phyloP scores from a whole-genome alignment of 2,113 vertebrate genomes.

The Bufo bufo region DNA sequence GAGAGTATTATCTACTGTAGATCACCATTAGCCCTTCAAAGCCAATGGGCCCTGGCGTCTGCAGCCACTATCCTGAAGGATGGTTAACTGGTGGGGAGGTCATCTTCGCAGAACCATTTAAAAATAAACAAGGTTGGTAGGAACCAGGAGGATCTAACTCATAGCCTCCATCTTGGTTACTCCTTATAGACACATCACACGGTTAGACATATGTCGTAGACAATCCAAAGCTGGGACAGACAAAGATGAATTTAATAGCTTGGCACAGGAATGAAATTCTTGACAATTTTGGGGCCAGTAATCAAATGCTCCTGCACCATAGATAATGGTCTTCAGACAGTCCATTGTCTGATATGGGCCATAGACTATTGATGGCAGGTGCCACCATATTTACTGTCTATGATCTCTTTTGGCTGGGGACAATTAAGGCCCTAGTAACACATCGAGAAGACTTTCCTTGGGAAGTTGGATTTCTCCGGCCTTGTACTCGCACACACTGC shows the following conservation, averaged over 20 bases:
- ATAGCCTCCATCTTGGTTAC: neutral
- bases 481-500: constrained; percentile 6
- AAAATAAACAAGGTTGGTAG: neutral
- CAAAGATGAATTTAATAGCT: neutral
- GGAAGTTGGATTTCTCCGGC: neutral
- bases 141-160: neutral
- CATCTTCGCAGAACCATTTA: neutral
- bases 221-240: neutral
- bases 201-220: neutral
- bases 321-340: neutral
- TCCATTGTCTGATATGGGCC: neutral
- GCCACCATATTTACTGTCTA: neutral
- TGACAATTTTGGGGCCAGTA: neutral
- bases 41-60: neutral
- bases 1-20: neutral
- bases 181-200: neutral
- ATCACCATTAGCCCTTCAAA: neutral
- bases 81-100: neutral
- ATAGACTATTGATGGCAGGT: neutral
- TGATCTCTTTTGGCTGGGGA: neutral
- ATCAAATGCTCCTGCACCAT: neutral
- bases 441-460: neutral
- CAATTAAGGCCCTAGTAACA: neutral
- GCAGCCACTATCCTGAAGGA: neutral
- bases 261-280: neutral